phyloP scores from a whole-genome alignment of 2,888 invertebrate species.

The Choristoneura rosaceana region DNA sequence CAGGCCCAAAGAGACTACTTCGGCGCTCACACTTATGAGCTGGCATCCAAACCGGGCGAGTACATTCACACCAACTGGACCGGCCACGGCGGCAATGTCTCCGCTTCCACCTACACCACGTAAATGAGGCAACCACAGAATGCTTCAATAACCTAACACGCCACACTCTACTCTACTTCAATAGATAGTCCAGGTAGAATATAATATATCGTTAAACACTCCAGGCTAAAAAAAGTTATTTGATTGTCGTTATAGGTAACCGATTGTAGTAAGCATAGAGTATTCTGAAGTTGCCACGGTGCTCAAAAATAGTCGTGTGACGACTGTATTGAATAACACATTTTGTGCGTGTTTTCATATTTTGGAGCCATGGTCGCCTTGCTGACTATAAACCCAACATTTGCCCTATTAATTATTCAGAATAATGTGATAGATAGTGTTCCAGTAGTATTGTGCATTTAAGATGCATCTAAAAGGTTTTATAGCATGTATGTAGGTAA shows the following conservation, averaged over 20 bases:
- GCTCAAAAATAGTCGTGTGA: not conserved
- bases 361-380: not conserved
- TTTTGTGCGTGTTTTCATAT: not conserved
- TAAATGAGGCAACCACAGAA: constrained; percentile 47
- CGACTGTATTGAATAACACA: not conserved
- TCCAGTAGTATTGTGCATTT: not conserved
- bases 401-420: not conserved
- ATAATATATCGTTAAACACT: not conserved
- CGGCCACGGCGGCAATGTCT: constrained; percentile 98
- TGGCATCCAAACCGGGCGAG: constrained; percentile 92
- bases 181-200: not conserved
- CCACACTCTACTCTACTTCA: not conserved
- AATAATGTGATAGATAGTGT: constrained; percentile 5
- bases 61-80: constrained; percentile 99
- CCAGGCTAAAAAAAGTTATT: not conserved
- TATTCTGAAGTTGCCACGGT: not conserved
- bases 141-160: not conserved
- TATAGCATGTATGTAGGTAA: not conserved
- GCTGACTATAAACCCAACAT: not conserved
- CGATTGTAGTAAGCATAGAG: not conserved
- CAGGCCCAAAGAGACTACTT: constrained; percentile 99
- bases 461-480: not conserved
- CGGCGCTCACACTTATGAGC: constrained; percentile 99
- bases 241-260: not conserved
- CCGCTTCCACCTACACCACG: constrained; percentile 93